Percentiles rank a stretch among this genome's conserved stretches.
phyloP scores from a whole-genome alignment of 2,113 vertebrate genomes.

The Bubo scandiacus region DNA sequence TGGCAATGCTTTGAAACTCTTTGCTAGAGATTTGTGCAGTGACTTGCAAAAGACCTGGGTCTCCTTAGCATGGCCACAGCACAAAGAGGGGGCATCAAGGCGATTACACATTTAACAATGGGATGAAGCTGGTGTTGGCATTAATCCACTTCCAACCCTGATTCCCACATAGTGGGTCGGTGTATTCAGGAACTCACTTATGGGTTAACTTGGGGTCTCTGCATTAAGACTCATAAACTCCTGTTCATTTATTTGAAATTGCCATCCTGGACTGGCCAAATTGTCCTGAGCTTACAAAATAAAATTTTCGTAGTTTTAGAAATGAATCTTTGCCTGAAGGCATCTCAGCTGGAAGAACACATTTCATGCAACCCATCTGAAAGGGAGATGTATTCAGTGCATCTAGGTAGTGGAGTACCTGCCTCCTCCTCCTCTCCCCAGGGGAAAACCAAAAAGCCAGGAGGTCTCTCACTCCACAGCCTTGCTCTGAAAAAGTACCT shows the following conservation, averaged over 20 bases:
- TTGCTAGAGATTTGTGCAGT: not conserved
- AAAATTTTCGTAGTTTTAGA: not conserved
- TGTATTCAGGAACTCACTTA: not conserved
- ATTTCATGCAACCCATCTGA: not conserved
- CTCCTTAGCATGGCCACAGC: not conserved
- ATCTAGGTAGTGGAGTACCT: not conserved
- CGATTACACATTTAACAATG: not conserved
- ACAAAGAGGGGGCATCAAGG: rapidly evolving
- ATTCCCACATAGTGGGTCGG: not conserved
- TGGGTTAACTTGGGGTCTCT: not conserved
- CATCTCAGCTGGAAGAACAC: not conserved
- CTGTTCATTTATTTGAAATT: not conserved
- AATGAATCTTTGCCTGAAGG: not conserved
- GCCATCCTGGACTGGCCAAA: not conserved
- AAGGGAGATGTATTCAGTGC: not conserved
- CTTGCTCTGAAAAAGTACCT: not conserved
- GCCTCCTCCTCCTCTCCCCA: not conserved
- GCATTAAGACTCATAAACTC: not conserved
- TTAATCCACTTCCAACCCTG: not conserved
- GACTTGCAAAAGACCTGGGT: not conserved
- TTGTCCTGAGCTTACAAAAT: rapidly evolving
- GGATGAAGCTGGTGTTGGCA: not conserved
- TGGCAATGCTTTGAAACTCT: not conserved
- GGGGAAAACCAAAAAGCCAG: not conserved
- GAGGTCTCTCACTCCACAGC: not conserved